Conservation (phyloP, 2,113 vertebrate species). For the Ptyas mucosa region DNA sequence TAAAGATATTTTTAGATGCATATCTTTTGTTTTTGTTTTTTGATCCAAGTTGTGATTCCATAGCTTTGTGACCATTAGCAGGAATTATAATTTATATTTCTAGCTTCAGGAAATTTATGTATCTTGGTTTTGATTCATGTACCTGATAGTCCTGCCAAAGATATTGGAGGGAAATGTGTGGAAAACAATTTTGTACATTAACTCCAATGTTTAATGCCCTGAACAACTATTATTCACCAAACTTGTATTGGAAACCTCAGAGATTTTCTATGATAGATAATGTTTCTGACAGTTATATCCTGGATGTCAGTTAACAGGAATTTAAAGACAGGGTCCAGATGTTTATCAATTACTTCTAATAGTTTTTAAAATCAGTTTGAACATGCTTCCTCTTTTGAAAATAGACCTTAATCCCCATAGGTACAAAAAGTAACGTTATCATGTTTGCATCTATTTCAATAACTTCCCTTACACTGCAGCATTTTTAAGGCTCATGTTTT, state of each 20-base stretch:
- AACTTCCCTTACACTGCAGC: not conserved
- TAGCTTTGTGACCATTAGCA: not conserved
- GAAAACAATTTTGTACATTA: not conserved
- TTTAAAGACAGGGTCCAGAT: not conserved
- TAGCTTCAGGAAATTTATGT: not conserved
- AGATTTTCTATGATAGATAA: not conserved
- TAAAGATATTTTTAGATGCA: slow-evolving; percentile 3
- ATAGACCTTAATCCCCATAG: not conserved
- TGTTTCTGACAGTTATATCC: not conserved
- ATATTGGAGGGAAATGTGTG: not conserved
- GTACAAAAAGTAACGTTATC: slow-evolving; percentile 1
- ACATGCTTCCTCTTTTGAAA: not conserved
- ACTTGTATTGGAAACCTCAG: not conserved
- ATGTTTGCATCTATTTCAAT: not conserved
- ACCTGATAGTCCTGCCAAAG: not conserved
- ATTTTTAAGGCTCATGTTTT: slow-evolving; percentile 5
- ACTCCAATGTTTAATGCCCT: not conserved
- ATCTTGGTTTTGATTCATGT: not conserved
- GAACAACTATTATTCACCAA: not conserved
- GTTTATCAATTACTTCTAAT: not conserved
- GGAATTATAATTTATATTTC: not conserved
- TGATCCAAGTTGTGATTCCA: rapidly evolving
- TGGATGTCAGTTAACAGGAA: not conserved
- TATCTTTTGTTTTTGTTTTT: not conserved
- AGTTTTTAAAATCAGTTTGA: not conserved